phyloP scores from a whole-genome alignment of 2,113 vertebrate species.

The Oreochromis aureus region DNA sequence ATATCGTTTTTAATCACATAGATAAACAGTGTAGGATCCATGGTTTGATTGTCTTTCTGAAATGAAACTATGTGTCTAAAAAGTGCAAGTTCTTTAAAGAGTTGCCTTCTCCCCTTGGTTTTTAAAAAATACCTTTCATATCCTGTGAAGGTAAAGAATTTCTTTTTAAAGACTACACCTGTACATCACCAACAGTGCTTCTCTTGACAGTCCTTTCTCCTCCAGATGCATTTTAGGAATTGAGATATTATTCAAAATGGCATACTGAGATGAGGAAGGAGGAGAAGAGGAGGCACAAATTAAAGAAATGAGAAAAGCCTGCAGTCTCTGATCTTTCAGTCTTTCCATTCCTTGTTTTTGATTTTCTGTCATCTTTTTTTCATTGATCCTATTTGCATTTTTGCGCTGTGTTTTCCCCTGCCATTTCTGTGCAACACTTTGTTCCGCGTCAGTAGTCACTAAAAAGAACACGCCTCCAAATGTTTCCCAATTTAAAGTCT shows the following conservation, averaged over 20 bases:
- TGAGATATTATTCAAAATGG: neutral
- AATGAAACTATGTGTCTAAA: neutral
- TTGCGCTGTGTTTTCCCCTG: neutral
- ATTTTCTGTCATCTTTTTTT: neutral
- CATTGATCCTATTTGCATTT: neutral
- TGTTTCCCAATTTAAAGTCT: neutral
- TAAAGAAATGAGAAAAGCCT: neutral
- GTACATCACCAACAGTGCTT: neutral
- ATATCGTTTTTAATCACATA: neutral
- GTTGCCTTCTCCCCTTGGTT: neutral
- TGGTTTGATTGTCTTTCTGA: neutral
- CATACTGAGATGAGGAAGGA: neutral
- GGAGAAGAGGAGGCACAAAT: neutral
- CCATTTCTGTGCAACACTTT: neutral
- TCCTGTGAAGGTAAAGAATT: neutral
- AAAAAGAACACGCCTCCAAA: neutral
- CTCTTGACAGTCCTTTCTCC: no score
- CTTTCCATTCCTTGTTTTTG: neutral
- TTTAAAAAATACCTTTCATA: neutral
- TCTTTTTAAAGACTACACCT: neutral
- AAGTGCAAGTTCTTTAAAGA: neutral
- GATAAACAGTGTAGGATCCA: neutral
- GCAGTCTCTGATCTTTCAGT: neutral
- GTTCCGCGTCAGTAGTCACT: neutral
- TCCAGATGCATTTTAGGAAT: neutral